Conservation (phyloP, 2,888 invertebrate genomes). For the Serrognathus titanus region DNA sequence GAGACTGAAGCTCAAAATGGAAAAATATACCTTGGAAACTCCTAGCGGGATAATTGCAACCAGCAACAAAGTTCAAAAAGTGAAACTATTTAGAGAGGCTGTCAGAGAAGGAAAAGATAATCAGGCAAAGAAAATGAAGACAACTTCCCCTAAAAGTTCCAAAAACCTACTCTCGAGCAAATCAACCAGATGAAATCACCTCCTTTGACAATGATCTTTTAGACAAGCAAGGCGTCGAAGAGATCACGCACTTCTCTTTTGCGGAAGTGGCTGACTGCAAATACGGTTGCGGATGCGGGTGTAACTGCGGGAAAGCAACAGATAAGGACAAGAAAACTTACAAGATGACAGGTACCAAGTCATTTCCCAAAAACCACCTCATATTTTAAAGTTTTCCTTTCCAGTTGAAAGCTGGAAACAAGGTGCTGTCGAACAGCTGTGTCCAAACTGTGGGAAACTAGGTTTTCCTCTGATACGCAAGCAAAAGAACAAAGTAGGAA, state of each 20-base stretch:
- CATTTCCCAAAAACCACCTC: constrained; percentile 1
- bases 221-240: constrained; percentile 35
- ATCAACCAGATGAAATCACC: constrained; percentile 29
- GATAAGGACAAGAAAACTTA: constrained; percentile 23
- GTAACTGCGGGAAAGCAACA: constrained; percentile 11
- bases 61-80: too few species aligned
- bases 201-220: constrained; percentile 39
- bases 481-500: constrained; percentile 40
- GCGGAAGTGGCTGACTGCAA: constrained; percentile 6
- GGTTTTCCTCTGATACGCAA: constrained; percentile 41
- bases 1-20: too few species aligned
- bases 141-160: too few species aligned
- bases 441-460: constrained; percentile 35
- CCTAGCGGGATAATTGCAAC: too few species aligned
- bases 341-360: constrained; percentile 30
- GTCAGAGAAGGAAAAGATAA: too few species aligned
- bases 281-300: constrained; percentile 22
- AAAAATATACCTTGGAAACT: too few species aligned
- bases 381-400: not conserved
- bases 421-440: constrained; percentile 33
- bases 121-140: too few species aligned
- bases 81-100: too few species aligned
- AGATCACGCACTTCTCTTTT: constrained; percentile 35
- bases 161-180: too few species aligned
- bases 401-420: constrained; percentile 42